Base-by-base conservation (phyloP, 1,140 invertebrate species). In the Aphelinus certus region DNA sequence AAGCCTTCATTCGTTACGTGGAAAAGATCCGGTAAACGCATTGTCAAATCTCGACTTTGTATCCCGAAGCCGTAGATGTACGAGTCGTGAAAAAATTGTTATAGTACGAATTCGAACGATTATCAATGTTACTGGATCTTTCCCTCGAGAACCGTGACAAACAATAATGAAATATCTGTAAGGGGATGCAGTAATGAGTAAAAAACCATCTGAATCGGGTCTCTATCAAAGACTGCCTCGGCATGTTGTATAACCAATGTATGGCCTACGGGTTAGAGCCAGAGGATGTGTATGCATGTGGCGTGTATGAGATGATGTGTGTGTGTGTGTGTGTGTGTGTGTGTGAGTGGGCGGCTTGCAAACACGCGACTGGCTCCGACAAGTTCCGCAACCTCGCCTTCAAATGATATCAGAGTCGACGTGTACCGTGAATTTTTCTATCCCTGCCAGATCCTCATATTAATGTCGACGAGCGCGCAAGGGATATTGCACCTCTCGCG, bases 371-470 rank as follows among this genome's bases (percentile, higher is more conserved):
- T 26, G 47, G 61, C 47, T 49, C 61, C 67, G 61, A 65, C 61
- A 70, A 75, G 73, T 68, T 66, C 43, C 10, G 10, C 43, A 55
- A 3, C 42, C 9, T 42, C 10, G n/a, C 64, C 10, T 57, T 7
- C 1, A 70, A 70, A 66, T 64, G 51, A 75, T 65, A 70, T 70
- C 26, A 43, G 70, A 75, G 61, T 65, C 58, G 70, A 70, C 46
- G 9, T 3, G 65, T 0, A 61, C 7, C 9, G 63, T 6, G 9
- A 0, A 0, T 53, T 53, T 53, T 9, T 53, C 9, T 42, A 9
- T 53, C 65, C n/a, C 10, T 63, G 49, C 53, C 4, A 53, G 4
- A 53, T 9, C 46, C 9, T 45, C 47, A 65, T 70, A 53, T 56
- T 75, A 75, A 70, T 75, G 73, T 65, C 61, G 69, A 64, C 7